A percentile compares a stretch with the other conserved stretches of the same genome.
Evolutionary conservation across 2,113 vertebrate genomes (phyloP).

Genomic region (Rattus norvegicus): DNA sequence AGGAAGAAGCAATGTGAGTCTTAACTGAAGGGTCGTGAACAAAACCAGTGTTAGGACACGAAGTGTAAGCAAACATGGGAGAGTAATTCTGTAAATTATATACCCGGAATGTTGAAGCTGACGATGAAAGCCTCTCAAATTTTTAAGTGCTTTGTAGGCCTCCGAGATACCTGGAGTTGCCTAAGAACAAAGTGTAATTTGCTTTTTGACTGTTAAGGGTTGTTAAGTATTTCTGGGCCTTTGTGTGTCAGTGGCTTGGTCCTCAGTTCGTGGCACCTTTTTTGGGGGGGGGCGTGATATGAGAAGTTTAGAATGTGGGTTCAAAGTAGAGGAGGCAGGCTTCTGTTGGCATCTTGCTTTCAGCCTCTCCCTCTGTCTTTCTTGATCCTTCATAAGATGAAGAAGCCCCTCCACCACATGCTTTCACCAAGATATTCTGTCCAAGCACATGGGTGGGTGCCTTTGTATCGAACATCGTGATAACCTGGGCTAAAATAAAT

Average conservation of each 20-base stretch:
- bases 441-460: not conserved
- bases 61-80: not conserved
- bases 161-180: not conserved
- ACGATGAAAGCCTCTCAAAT: not conserved
- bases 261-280: not conserved
- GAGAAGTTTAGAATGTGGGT: not conserved
- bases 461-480: not conserved
- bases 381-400: not conserved
- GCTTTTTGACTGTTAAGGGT: not conserved
- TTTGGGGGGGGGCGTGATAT: not conserved
- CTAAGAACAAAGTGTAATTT: constrained; percentile 23
- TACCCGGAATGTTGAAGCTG: not conserved
- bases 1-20: not conserved
- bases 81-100: not conserved
- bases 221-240: not conserved
- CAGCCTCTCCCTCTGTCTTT: not conserved
- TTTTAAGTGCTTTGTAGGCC: not conserved
- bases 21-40: not conserved
- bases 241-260: not conserved
- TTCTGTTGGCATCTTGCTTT: not conserved
- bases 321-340: not conserved
- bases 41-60: not conserved
- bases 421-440: not conserved
- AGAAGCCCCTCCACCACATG: not conserved
- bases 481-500: not conserved